Base-by-base conservation (phyloP, 2,888 invertebrate species). In the Spodoptera littoralis region DNA sequence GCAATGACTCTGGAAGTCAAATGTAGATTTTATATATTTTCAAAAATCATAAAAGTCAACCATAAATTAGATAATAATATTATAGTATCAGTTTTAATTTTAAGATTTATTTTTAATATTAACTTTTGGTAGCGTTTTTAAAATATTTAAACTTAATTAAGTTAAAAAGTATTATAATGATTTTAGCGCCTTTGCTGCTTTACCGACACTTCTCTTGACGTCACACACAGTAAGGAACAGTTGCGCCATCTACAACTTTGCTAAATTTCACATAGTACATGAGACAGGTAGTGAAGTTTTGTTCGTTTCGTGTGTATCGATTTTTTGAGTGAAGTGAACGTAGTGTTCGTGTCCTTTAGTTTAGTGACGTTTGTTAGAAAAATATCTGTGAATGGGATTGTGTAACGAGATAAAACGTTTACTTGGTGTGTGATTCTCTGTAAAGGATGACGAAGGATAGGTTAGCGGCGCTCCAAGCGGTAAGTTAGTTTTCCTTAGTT, bases 401-500 rank as follows among this genome's bases (percentile, higher is more conserved):
- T 96, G 96, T 96, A 95, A 95, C 95, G 95, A 96, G 95, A 95
- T 92, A 93, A 95, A 95, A 95, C 95, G 95, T 95, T 95, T 95
- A 93, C 91, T 95, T 95, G 95, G 95, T 95, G 96, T 96, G 96
- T 96, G 96, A 96, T 95, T 94, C 92, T 93, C 93, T 91, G 88
- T 94, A 92, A 94, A 96, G 93, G 94, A 98, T 98, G 98, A 98
- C 98, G 96, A 98, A 98, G 97, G 98, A 98, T 96, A 98, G 98
- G 97, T 97, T 98, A 96, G 98, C 98, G 96, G 98, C 98, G 95
- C 96, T 98, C 89, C 98, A 98, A 96, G 98, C 98, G 96, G 98
- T 98, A 96, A 96, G 97, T 92, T 85, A 77, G 82, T 88, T 85
- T 84, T 81, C 76, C 78, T 81, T 84, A 85, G 77, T 84, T 88